A percentile compares a stretch with the other conserved stretches of the same genome.
Conservation (phyloP, 1,140 invertebrate species). For the Tetramorium parvispinum region DNA sequence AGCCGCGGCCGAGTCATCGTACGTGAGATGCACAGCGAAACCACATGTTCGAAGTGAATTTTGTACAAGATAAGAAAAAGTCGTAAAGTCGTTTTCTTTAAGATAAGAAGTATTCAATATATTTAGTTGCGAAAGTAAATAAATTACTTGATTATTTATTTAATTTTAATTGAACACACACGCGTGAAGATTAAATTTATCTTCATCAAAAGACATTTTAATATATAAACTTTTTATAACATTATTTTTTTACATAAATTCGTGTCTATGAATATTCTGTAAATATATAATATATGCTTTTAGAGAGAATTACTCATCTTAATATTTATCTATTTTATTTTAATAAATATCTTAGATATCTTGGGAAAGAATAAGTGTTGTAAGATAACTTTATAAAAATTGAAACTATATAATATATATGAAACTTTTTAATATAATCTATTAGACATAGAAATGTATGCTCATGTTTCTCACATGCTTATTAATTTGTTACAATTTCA, state of each 20-base stretch:
- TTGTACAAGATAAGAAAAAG: constrained; percentile 1
- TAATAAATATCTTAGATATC: neutral
- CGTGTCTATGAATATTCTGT: neutral
- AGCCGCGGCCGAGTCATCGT: constrained; percentile 60
- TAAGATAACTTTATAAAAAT: neutral
- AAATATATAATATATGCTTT: neutral
- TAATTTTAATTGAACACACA: neutral
- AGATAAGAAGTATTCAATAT: neutral
- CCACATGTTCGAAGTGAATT: constrained; percentile 13
- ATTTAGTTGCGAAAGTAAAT: constrained; percentile 9
- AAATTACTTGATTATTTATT: neutral
- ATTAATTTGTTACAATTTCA: neutral
- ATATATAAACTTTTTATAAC: neutral
- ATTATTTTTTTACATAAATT: constrained; percentile 8
- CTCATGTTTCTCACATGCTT: neutral
- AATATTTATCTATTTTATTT: neutral
- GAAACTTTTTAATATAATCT: neutral
- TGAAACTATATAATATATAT: neutral
- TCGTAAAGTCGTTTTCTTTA: neutral
- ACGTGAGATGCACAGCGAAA: constrained; percentile 18
- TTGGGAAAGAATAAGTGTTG: neutral
- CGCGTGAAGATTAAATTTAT: neutral
- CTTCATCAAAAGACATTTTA: neutral
- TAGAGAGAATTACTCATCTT: neutral
- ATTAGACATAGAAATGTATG: neutral